Base-by-base conservation (phyloP, 92 coral and sea anemone genomes). In the Meandrina meandrites region DNA sequence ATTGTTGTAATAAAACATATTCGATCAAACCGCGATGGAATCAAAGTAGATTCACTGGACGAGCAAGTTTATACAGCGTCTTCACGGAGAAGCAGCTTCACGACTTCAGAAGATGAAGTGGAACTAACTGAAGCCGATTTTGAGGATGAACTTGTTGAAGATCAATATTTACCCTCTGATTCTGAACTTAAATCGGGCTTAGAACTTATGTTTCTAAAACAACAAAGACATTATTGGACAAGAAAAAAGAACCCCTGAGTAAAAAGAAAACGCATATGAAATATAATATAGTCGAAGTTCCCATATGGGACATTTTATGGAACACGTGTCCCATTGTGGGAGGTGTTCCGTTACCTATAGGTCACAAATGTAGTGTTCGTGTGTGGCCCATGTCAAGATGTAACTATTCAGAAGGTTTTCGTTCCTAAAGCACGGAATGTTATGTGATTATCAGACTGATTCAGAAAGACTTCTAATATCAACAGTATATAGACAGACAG, bases 141-240 rank as follows among this genome's bases (percentile, higher is more conserved):
- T 62, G 98, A 96, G 47, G 99, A 97, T 64, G 99, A 97, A 53
- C 90, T 97, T 6, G 98, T 97, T 8, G 99, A 97, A 68, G 99
- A 97, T 64, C 97, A 95, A 58, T 97, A 95, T 51, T 78, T 97
- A 28, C 99, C 99, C 35, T 97, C 99, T 2, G 99, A 97, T 74
- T 94, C 99, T 12, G 98, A 97, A 72, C 92, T 97, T 19, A 97
- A 97, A 89, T 94, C 99, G 16, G 99, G 99, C 27, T 86, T 97
- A 36, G 99, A 97, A 67, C 94, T 97, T 47, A 93, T 97, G 96
- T 97, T 94, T 85, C 87, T 95, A 4, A 97, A 97, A 90, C 99
- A 97, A 71, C 99, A 97, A 81, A 97, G 96, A 93, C 98, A 93
- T 76, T 94, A 95, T 42, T 97, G 99, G 99, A 93, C 94, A 69